Base-by-base conservation (phyloP, 1,140 invertebrate genomes). In the Lycorma delicatula region DNA sequence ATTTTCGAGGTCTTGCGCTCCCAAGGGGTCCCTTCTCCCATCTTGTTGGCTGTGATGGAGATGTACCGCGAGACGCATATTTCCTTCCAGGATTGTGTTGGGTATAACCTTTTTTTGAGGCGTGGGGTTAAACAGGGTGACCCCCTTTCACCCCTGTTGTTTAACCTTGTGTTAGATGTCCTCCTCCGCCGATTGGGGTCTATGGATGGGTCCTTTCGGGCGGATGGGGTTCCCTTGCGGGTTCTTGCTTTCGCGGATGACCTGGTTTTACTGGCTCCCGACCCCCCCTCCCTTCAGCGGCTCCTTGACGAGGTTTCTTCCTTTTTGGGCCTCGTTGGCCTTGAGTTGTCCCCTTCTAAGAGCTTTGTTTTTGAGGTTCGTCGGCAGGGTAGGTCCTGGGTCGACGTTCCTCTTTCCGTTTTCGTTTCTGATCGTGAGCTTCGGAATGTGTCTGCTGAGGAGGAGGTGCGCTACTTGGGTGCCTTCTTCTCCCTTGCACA, bases 61-160 rank as follows among this genome's bases (percentile, higher is more conserved):
- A n/a, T n/a, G n/a, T n/a, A n/a, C n/a, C n/a, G n/a, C n/a, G n/a
- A n/a, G n/a, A n/a, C n/a, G n/a, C n/a, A n/a, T n/a, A n/a, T n/a
- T n/a, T n/a, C n/a, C n/a, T n/a, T n/a, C n/a, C n/a, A n/a, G n/a
- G n/a, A n/a, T n/a, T n/a, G n/a, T n/a, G n/a, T n/a, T n/a, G n/a
- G n/a, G n/a, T n/a, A n/a, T n/a, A n/a, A n/a, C n/a, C n/a, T n/a
- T n/a, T n/a, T n/a, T n/a, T n/a, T n/a, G n/a, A n/a, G n/a, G n/a
- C n/a, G 67, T 34, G 73, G 71, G 7, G 71, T 75, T 0, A 68
- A 71, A 52, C 74, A 75, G 60, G 73, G 73, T 1, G 72, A 73
- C 54, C 67, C 68, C 3, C 59, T 72, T 0, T 64, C 62, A 7
- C 70, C 70, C 1, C 51, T 69, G 2, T 58, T 73, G 6, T 74